Evolutionary conservation across 2,888 invertebrate species (phyloP).

Genomic region (Hyppa rectilinea): DNA sequence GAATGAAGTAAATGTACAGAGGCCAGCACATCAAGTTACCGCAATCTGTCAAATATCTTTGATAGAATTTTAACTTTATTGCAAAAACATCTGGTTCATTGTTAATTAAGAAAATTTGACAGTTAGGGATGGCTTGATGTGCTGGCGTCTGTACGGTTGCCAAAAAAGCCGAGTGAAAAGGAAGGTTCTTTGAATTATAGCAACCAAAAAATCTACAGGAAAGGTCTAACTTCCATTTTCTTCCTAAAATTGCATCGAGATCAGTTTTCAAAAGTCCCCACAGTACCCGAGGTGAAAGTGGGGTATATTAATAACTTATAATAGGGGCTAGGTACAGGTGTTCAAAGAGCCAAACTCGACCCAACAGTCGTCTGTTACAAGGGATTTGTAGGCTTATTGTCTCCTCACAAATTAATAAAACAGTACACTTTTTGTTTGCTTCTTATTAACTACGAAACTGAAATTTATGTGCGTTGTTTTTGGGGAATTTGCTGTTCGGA

Average conservation of each 20-base stretch:
- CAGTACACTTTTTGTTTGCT: conserved; percentile 79
- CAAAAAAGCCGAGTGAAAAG: neutral
- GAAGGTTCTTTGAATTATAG: neutral
- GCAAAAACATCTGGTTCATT: no score
- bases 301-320: conserved; percentile 69
- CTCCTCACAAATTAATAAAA: conserved; percentile 80
- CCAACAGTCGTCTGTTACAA: conserved; percentile 79
- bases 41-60: no score
- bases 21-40: no score
- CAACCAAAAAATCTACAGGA: neutral
- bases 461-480: conserved; percentile 71
- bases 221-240: conserved; percentile 11
- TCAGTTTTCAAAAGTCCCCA: conserved; percentile 17
- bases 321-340: conserved; percentile 75
- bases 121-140: no score
- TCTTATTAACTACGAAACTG: conserved; percentile 76
- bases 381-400: conserved; percentile 79
- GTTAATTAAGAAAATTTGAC: no score
- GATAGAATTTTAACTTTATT: no score
- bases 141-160: no score
- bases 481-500: conserved; percentile 10
- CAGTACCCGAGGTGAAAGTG: conserved; percentile 42
- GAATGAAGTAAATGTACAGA: no score
- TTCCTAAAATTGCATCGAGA: conserved; percentile 13
- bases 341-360: conserved; percentile 72